Base-by-base conservation (phyloP, 64 coral and sea anemone species). In the Dendrophyllia cribrosa region DNA sequence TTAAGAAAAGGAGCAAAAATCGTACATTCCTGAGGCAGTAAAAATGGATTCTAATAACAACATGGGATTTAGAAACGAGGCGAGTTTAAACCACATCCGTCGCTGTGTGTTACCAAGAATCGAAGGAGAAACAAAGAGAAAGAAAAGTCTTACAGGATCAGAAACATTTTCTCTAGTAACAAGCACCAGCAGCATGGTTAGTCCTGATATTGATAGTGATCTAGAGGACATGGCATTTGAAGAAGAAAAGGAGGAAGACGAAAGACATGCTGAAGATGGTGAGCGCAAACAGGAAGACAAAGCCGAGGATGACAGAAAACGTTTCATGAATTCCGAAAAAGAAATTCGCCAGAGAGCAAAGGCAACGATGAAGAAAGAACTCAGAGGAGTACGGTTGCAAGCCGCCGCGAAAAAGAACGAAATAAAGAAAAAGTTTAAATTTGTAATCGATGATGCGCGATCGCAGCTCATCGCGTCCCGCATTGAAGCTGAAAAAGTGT, bases 401-500 rank as follows among this genome's bases (percentile, higher is more conserved):
- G 93, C 87, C 9, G 19, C 26, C 8, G 72, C 79, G 83, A 95
- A 91, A 55, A 90, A 86, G 66, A 78, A 77, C 77, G 88, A 86
- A 25, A 91, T 90, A 20, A 73, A 66, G 43, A 95, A 71, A 23
- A 95, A 87, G 59, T 95, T 90, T 68, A 91, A 86, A 82, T 46
- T 15, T 78, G 82, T 90, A 26, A 95, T 95, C 63, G 88, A 95
- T 53, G 75, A 91, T 68, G 74, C 93, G 13, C 75, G 93, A 34
- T 90, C 93, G 17, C 67, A 76, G 49, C 93, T 95, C 12, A 90
- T 95, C 50, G 93, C 87, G 13, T 62, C 93, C 20, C 80, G 93
- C 72, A 91, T 95, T 9, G 87, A 90, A 90, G 93, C 93, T 43
- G 93, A 95, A 53, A 95, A 91, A 69, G 93, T 77, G 78, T 95